These are phyloP conservation scores for Xiphydria camelus DNA, from an alignment of 2,888 invertebrate genomes.

Conservation along the genomic window DNA sequence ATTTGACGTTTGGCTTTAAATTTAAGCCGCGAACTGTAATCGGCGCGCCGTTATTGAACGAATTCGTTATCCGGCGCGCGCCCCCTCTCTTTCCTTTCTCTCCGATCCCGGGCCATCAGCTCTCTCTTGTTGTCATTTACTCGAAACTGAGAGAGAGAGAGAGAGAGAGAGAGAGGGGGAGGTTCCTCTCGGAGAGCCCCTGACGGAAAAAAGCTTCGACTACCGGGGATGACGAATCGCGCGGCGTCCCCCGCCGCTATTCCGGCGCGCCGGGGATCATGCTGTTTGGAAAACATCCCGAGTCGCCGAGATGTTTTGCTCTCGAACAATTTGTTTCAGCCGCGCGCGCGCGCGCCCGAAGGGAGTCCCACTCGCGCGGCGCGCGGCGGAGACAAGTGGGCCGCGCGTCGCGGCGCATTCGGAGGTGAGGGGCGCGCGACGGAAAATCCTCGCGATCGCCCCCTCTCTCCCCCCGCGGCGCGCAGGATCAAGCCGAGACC, in stretches of 20 bases:
- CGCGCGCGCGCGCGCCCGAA: no score
- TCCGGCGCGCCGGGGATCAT: conserved; percentile 7
- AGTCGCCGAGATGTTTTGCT: background rate
- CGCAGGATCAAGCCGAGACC: no score
- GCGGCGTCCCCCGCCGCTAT: conserved; percentile 7
- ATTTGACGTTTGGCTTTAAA: no score
- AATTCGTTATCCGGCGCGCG: no score
- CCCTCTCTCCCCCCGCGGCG: no score
- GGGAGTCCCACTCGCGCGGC: no score
- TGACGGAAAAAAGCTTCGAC: no score
- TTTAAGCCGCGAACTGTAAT: no score
- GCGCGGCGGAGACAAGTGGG: background rate
- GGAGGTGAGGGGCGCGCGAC: no score
- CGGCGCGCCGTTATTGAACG: background rate
- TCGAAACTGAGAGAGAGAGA: background rate
- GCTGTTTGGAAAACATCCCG: conserved; percentile 9
- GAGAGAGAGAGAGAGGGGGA: background rate
- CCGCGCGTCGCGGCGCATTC: background rate
- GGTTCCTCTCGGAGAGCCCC: no score
- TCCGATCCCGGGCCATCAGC: background rate
- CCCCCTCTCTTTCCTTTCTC: background rate
- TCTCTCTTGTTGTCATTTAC: background rate
- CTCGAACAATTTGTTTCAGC: background rate
- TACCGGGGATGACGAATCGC: conserved; percentile 11
- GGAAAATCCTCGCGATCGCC: no score